Base-by-base conservation (phyloP, 2,888 invertebrate species). In the Aspidiotus destructor region DNA sequence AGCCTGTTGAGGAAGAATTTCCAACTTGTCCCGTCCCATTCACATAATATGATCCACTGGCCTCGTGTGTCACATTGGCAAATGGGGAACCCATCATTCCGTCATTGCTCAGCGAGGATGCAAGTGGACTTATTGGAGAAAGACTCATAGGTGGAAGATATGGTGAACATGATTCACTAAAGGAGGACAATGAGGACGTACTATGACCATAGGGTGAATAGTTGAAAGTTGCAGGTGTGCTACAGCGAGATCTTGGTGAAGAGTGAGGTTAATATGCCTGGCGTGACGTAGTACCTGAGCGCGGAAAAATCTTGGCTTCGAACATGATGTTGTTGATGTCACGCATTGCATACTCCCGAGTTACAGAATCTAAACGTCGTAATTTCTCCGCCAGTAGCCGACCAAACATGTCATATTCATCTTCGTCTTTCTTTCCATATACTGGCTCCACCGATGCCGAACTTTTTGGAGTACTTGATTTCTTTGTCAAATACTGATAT, bases 251-350 rank as follows among this genome's bases (percentile, higher is more conserved):
- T 48, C 48, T 48, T 48, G n/a, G n/a, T 60, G 42, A 15, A 10
- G 42, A 41, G 8, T 10, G 42, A 41, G 42, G 13, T 6, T 41
- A 13, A 61, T 11, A 41, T 13, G 15, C 8, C 16, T 11, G 55
- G 13, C 8, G 16, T 55, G 55, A 16, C 13, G 60, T 41, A 60
- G 60, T 41, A 11, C n/a, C 15, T 17, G 58, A 9, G 10, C 41
- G 60, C 41, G 5, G 60, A 60, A 41, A 60, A 40, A 60, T 60
- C 9, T 41, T 41, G 54, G 44, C 44, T 40, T 54, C 52, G 40
- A 63, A 63, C 28, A 63, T 63, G 17, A 17, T 28, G 40, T 54
- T 63, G 40, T 63, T 48, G 10, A 63, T 53, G 54, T 63, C 63
- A 54, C 28, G 11, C 54, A 63, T 53, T 15, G 55, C 63, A 54